Base-by-base conservation (phyloP, 2,888 invertebrate species). In the Eristalis pertinax region DNA sequence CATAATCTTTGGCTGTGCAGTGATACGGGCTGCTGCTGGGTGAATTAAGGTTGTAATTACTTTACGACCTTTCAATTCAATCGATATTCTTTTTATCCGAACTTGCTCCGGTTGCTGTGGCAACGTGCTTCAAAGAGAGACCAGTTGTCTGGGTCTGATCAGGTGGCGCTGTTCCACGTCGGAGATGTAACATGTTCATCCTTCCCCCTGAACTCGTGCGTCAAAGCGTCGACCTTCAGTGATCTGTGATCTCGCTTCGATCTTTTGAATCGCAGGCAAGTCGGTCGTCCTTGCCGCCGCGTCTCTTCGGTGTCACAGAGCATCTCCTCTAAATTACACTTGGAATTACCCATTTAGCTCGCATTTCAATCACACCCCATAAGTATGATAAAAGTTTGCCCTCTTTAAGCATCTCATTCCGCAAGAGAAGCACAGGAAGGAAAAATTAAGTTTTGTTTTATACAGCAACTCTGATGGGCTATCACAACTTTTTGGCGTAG, bases 401-500 rank as follows among this genome's bases (percentile, higher is more conserved):
- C 41, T 38, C 62, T 63, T 72, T 56, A 72, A 76, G 29, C 35
- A 62, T 26, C 80, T 7, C 68, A 79, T 84, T 70, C 50, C 60
- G 38, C 43, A 60, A 50, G 43, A n/a, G n/a, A n/a, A n/a, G n/a
- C n/a, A n/a, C 19, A 62, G 60, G 26, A 70, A 68, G 72, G 65
- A 67, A 67, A 26, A 83, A 83, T 38, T 65, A 58, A 79, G 70
- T 84, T 80, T 76, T 79, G 29, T 78, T 24, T 64, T 69, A 38
- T 64, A 78, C 63, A 84, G 29, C 41, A 73, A 22, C 58, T 43
- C 19, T 50, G 19, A 65, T 29, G 41, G n/a, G 62, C 8, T 65
- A 62, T 15, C n/a, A 65, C 43, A 67, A 63, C 58, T 74, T 78
- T 38, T 76, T 79, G 84, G 72, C 84, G 56, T 72, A 67, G 43